Percentiles rank a stretch among this genome's conserved stretches.
Evolutionary conservation across 2,113 vertebrate genomes (phyloP).

Genomic region (Grammomys surdaster): DNA sequence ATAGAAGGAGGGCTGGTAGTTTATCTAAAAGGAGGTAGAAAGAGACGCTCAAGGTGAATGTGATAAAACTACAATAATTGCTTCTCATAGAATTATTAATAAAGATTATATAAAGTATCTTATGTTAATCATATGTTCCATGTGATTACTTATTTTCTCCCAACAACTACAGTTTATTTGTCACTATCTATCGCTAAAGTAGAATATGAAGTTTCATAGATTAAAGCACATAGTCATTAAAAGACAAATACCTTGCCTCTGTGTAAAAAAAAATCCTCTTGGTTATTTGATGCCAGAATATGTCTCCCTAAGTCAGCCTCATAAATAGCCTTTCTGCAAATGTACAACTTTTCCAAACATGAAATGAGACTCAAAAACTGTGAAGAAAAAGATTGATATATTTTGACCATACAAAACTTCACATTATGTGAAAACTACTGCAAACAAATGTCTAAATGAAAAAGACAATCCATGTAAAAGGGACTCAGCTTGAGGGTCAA

Average conservation of each 20-base stretch:
- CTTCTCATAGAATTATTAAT: neutral
- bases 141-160: neutral
- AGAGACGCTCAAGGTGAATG: neutral
- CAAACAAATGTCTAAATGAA: conserved; percentile 61
- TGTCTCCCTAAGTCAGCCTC: conserved; percentile 1
- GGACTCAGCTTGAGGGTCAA: neutral
- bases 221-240: conserved; percentile 19
- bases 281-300: conserved; percentile 39
- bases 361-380: conserved; percentile 65
- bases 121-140: neutral
- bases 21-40: neutral
- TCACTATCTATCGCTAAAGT: neutral
- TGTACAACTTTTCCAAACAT: conserved; percentile 35
- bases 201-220: conserved; percentile 2
- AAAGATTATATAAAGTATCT: neutral
- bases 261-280: neutral
- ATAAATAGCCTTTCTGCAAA: conserved; percentile 49
- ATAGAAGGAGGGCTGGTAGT: neutral
- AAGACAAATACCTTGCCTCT: conserved; percentile 35
- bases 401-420: conserved; percentile 61
- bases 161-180: neutral
- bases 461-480: neutral
- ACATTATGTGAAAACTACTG: conserved; percentile 62
- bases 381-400: conserved; percentile 73
- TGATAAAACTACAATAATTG: neutral